Percentiles rank a stretch among this genome's conserved stretches.
These are phyloP conservation scores for Smittia aterrima DNA, from an alignment of 2,888 invertebrate genomes.

Conservation along the genomic window DNA sequence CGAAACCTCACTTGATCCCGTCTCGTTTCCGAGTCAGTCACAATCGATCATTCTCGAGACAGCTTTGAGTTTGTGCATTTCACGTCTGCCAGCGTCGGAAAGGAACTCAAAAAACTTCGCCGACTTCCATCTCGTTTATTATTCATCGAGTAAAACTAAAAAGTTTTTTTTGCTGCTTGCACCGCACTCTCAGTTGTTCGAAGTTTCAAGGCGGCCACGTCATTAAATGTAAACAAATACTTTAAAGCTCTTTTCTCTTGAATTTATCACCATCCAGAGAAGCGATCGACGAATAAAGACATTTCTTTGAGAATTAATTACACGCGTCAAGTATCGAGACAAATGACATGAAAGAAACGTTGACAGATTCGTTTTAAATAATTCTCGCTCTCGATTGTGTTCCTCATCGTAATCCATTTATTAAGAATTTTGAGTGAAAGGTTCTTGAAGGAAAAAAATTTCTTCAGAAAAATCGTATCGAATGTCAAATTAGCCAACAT, in stretches of 20 bases:
- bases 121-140: constrained; percentile 9
- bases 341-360: constrained; percentile 39
- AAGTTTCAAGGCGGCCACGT: constrained; percentile 18
- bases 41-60: constrained; percentile 6
- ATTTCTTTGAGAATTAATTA: constrained; percentile 33
- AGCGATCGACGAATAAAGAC: neutral
- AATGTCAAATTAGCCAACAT: constrained; percentile 14
- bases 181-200: neutral
- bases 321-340: constrained; percentile 32
- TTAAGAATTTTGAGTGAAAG: neutral
- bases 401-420: neutral
- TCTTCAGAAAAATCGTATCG: neutral
- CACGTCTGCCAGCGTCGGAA: neutral
- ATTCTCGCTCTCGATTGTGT: neutral
- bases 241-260: neutral
- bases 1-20: neutral
- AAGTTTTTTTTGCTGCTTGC: constrained; percentile 1
- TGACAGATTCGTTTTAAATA: constrained; percentile 31
- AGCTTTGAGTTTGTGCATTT: neutral
- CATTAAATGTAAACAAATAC: constrained; percentile 20
- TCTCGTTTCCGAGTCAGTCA: neutral
- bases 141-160: constrained; percentile 15
- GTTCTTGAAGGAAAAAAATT: neutral
- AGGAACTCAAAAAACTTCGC: neutral
- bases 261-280: neutral